Evolutionary conservation across 1,140 invertebrate species (phyloP), one percentile per base, ranked within the genome.

Genomic region (Trichonephila inaurata): DNA sequence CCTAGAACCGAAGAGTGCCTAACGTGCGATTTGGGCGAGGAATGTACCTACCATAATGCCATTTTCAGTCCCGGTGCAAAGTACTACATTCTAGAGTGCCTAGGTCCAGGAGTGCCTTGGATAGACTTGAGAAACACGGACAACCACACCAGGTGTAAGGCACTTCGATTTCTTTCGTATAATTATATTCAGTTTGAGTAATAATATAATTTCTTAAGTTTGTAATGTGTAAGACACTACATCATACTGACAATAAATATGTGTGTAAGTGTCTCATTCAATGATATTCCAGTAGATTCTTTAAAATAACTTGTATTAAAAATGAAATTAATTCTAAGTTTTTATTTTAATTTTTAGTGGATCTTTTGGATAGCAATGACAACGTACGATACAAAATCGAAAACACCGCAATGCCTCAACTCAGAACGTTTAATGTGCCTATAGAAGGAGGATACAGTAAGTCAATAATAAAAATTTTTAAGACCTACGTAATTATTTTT

Each of bases 351-450:
- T 90, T 95, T 95, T 69, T 94, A 95, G 95, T 96, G 10, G 94
- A 95, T 16, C 91, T 95, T 24, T 91, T 96, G 28, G 96, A 96
- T 94, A 95, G 95, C 94, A 96, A 96, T 94, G 95, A 95, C 85
- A 95, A 92, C 18, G 95, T 97, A 16, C 95, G 97, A 96, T 97
- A 98, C 95, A 96, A 96, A 95, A 95, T 98, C 94, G 96, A 97
- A 1, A 94, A 96, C 86, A 97, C 98, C 95, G 98, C 98, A 0
- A 96, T 98, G 95, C 98, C 98, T 1, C 97, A 98, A 95, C 97
- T 98, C 0, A 97, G 97, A 94, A 95, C 95, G 12, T 98, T 98
- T 95, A 97, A 97, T 1, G 98, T 98, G 1, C 97, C 98, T 95
- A 97, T 98, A 94, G 98, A 97, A 5, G 98, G 98, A 44, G 98